Evolutionary conservation across 2,113 vertebrate genomes (phyloP).

Genomic region (Uria lomvia): DNA sequence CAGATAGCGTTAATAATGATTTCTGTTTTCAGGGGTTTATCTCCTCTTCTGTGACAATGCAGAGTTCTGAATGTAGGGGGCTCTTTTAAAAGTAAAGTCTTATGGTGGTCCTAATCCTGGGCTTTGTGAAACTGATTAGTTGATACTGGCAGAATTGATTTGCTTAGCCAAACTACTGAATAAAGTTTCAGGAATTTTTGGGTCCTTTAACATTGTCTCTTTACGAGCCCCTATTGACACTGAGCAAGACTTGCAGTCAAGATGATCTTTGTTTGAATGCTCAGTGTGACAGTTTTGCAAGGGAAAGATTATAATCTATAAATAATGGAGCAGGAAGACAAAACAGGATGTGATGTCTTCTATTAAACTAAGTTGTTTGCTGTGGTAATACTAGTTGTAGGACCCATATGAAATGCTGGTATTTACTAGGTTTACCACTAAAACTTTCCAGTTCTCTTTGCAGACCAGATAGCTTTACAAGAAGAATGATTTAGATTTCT

Average conservation of each 20-base stretch:
- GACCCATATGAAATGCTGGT: not conserved
- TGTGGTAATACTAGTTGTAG: not conserved
- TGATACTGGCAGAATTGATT: not conserved
- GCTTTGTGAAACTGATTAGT: not conserved
- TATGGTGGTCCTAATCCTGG: not conserved
- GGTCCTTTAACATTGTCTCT: not conserved
- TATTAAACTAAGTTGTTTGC: constrained; percentile 2
- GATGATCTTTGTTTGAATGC: constrained; percentile 12
- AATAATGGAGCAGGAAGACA: not conserved
- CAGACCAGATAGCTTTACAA: not conserved
- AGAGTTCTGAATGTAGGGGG: not conserved
- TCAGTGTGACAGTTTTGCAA: not conserved
- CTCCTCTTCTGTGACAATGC: not conserved
- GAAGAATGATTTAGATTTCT: not conserved
- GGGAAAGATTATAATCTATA: constrained; percentile 7
- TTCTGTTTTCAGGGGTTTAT: not conserved
- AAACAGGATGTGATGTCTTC: constrained; percentile 40
- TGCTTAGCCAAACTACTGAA: not conserved
- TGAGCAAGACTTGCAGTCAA: not conserved
- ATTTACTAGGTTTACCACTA: not conserved
- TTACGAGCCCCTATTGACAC: not conserved
- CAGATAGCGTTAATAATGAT: not conserved
- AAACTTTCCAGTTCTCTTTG: not conserved
- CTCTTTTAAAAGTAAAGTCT: not conserved
- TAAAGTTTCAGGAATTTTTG: constrained; percentile 21